Conservation (phyloP, 2,888 invertebrate genomes). For the Drosophila austrosaltans region DNA sequence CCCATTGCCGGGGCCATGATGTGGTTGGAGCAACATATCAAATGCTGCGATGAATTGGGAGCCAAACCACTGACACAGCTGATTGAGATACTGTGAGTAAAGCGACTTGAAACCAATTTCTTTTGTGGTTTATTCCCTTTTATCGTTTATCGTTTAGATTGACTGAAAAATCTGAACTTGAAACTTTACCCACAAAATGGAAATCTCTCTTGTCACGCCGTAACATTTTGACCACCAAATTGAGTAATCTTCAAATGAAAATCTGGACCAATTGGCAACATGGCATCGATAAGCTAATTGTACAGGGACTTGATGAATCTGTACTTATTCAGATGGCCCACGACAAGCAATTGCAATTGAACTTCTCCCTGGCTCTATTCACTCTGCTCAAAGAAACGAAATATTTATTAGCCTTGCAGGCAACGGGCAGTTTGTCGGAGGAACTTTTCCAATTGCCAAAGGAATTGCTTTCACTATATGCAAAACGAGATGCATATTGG, state of each 20-base stretch:
- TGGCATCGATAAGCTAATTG: constrained; percentile 84
- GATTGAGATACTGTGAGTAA: constrained; percentile 68
- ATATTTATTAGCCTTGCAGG: constrained; percentile 88
- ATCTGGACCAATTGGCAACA: constrained; percentile 85
- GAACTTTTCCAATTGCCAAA: constrained; percentile 67
- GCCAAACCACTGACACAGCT: constrained; percentile 67
- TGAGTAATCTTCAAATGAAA: constrained; percentile 84
- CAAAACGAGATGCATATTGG: constrained; percentile 76
- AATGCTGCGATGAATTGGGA: constrained; percentile 82
- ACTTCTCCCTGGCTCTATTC: constrained; percentile 85
- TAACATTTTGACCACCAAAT: constrained; percentile 78
- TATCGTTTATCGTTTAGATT: constrained; percentile 37
- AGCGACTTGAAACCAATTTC: not conserved
- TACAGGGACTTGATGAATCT: constrained; percentile 79
- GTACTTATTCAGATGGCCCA: constrained; percentile 65
- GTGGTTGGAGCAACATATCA: constrained; percentile 89
- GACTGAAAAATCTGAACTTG: constrained; percentile 41
- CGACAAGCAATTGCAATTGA: constrained; percentile 60
- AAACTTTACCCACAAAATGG: constrained; percentile 55
- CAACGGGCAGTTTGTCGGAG: constrained; percentile 44
- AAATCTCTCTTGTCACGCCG: constrained; percentile 68
- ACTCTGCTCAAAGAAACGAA: constrained; percentile 91
- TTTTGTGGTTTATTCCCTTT: not conserved
- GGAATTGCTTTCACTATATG: constrained; percentile 70
- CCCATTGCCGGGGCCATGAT: constrained; percentile 88